Evolutionary conservation across 1,140 invertebrate species (phyloP), one percentile per base, ranked within the genome.

Genomic region (Luehdorfia chinensis): DNA sequence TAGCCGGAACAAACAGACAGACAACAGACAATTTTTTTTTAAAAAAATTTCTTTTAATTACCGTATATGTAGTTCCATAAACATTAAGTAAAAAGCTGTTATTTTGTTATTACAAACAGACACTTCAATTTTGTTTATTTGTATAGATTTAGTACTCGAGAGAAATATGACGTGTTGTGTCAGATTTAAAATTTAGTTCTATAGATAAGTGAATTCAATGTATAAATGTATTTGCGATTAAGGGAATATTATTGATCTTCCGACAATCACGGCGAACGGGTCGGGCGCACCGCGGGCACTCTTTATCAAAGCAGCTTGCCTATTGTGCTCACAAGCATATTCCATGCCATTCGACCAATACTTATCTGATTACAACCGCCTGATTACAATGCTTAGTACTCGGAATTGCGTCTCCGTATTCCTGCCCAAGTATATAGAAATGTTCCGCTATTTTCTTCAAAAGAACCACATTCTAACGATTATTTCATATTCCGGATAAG

Each of bases 181-280:
- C n/a, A n/a, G n/a, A n/a, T n/a, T n/a, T n/a, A n/a, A n/a, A n/a
- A n/a, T n/a, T n/a, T n/a, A n/a, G n/a, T n/a, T n/a, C n/a, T n/a
- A n/a, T n/a, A n/a, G n/a, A n/a, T n/a, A n/a, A n/a, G n/a, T n/a
- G n/a, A n/a, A n/a, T n/a, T n/a, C n/a, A n/a, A n/a, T n/a, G n/a
- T n/a, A n/a, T n/a, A n/a, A n/a, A n/a, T n/a, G n/a, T n/a, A 37
- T 52, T 45, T 53, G 46, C 56, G 57, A 69, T 72, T 63, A 75
- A 72, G 65, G 72, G 71, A 72, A 74, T 65, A 65, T 66, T 57
- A 54, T 59, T 49, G 63, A 75, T 75, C 57, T 46, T 13, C 41
- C 33, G 47, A 73, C 62, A 68, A 72, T 75, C 65, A 56, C 25
- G 55, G 30, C 46, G 44, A 59, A 37, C 33, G 47, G 47, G 50